Base-by-base conservation (phyloP, 1,140 invertebrate species). In the Dendroctonus valens region DNA sequence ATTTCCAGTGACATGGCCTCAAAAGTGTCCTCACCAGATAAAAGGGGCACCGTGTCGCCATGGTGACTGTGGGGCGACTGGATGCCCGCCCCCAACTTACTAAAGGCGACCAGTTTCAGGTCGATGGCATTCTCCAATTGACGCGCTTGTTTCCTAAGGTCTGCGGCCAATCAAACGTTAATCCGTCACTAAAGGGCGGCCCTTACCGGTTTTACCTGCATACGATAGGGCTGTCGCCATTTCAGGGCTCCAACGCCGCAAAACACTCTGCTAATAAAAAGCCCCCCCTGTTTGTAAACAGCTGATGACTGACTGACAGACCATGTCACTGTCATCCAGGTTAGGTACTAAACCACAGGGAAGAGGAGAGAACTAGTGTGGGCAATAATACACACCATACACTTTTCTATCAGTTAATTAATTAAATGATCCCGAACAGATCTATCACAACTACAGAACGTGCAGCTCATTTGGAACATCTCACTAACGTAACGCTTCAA, bases 121-220 rank as follows among this genome's bases (percentile, higher is more conserved):
- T 98, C 96, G 69, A 98, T 95, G 78, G 98, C 96, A 86, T 97
- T 98, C 83, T 98, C 97, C 38, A 98, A 80, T 68, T 91, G 87
- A 65, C 96, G 83, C 0, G 96, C 96, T 80, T 96, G 92, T 77
- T 96, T 96, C 51, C 95, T 83, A 50, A 98, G 81, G 81, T 96
- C 96, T 97, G 57, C 7, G 53, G 8, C 11, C 9, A 6, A 12
- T 14, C 39, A 50, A 71, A 44, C 26, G 44, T 7, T 44, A 15
- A 14, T 5, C 3, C 15, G 44, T 55, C n/a, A 11, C 6, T 53
- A 11, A 41, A 8, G 6, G 39, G 49, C 5, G 49, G 42, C 42
- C 14, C 9, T 53, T 26, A 65, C 46, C 11, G 38, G 37, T 40
- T 64, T 70, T 72, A 74, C 73, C 73, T 65, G 71, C 63, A 42